These are phyloP conservation scores for Hydrozoanthus gracilis DNA, from an alignment of 92 coral and sea anemone genomes.

Conservation along the genomic window DNA sequence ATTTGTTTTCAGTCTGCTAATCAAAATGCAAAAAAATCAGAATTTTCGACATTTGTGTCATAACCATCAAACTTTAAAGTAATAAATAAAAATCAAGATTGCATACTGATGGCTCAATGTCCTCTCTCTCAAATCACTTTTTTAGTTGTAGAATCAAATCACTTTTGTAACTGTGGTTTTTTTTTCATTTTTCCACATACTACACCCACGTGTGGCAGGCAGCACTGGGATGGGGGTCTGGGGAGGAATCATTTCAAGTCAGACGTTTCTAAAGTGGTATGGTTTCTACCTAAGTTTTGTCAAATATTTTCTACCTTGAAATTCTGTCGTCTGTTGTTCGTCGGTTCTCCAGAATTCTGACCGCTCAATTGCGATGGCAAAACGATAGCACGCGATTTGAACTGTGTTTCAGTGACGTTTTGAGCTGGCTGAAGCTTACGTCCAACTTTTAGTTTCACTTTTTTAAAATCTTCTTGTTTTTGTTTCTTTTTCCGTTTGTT, in stretches of 20 bases:
- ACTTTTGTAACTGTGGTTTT: no score
- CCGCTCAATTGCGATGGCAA: constrained; percentile 72
- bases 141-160: no score
- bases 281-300: neutral
- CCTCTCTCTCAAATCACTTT: no score
- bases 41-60: no score
- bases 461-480: constrained; percentile 91
- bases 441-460: constrained; percentile 93
- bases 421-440: constrained; percentile 81
- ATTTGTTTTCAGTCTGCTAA: no score
- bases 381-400: constrained; percentile 83
- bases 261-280: neutral
- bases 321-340: constrained; percentile 80
- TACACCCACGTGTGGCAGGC: no score
- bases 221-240: no score
- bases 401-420: constrained; percentile 87
- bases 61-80: no score
- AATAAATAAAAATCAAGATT: no score
- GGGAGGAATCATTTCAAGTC: neutral
- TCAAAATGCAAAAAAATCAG: no score
- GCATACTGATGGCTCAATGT: no score
- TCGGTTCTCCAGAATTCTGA: constrained; percentile 63
- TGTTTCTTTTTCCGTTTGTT: constrained; percentile 88
- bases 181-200: no score
- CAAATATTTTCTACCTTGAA: constrained; percentile 65